Evolutionary conservation across 2,797 vertebrate species (phyloP).

Genomic region (Thalassophryne amazonica): DNA sequence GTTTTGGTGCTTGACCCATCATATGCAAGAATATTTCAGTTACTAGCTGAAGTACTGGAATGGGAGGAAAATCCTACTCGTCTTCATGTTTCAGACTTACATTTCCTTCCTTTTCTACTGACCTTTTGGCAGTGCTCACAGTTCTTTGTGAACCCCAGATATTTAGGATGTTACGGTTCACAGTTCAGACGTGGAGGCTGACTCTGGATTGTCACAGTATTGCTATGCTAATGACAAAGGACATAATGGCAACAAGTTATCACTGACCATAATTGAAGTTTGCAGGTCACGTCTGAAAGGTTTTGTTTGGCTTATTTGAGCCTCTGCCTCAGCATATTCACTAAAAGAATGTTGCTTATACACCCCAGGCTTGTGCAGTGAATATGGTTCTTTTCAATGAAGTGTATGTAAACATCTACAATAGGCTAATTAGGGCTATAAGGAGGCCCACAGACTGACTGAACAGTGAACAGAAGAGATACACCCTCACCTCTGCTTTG

Average conservation of each 20-base stretch:
- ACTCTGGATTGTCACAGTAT: conserved; percentile 14
- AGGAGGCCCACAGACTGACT: conserved; percentile 33
- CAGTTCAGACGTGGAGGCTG: conserved; percentile 26
- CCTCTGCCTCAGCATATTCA: conserved; percentile 23
- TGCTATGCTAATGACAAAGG: conserved; percentile 24
- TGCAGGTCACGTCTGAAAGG: conserved; percentile 3
- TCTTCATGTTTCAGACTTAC: conserved; percentile 32
- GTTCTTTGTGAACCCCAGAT: conserved; percentile 10
- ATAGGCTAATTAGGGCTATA: conserved; percentile 53
- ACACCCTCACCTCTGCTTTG: conserved; percentile 70
- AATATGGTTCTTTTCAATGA: conserved; percentile 36
- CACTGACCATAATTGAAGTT: neutral
- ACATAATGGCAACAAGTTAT: conserved; percentile 12
- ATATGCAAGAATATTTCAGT: no score
- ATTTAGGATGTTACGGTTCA: conserved; percentile 5
- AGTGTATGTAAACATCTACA: conserved; percentile 58
- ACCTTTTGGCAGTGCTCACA: conserved; percentile 24
- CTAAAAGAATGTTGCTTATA: conserved; percentile 28
- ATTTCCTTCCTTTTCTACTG: conserved; percentile 24
- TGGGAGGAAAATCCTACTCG: conserved; percentile 21
- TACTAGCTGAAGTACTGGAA: conserved; percentile 4
- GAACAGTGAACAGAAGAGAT: conserved; percentile 45
- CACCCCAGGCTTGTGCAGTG: conserved; percentile 24
- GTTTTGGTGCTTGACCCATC: no score
- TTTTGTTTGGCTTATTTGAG: conserved; percentile 22